Evolutionary conservation across 2,797 vertebrate genomes (phyloP), one percentile per base, ranked within the genome.

Genomic region (Tachyglossus aculeatus): DNA sequence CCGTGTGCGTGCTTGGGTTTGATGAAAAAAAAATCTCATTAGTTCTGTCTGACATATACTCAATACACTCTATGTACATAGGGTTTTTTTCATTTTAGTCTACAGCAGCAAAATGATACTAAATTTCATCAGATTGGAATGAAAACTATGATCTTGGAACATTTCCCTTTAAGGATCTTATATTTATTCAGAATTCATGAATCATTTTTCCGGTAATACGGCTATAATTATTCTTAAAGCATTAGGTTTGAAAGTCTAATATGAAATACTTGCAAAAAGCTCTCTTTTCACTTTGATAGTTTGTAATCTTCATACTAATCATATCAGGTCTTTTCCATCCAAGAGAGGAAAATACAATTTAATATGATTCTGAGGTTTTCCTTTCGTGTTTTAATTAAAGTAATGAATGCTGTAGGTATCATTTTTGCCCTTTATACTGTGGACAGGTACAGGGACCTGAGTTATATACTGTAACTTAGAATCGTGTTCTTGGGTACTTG

Each of bases 181-280:
- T 88, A 91, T 90, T 88, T 91, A 93, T 91, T 90, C 90, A 90
- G 88, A 91, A 91, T 88, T 91, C 88, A 90, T 89, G 90, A 90
- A 91, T 92, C 90, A 90, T 86, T 89, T n/a, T 88, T 90, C 85
- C 85, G 87, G 88, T 90, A 91, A 89, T 87, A 86, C 81, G 81
- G 80, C 83, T 86, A 71, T 91, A 91, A 93, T 93, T 93, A 92
- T 92, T 91, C 90, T 90, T 91, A 91, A 91, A 93, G 86, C 91
- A 88, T 80, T 86, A 90, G 87, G 90, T 90, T 91, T 92, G 91
- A 90, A 92, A 83, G 86, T 92, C 91, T 90, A 86, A 91, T 91
- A 88, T 71, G 84, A 91, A 91, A 91, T 87, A 88, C 86, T 91
- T 71, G 86, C 91, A 89, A 88, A 91, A 85, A 86, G 78, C 89